phyloP scores from a whole-genome alignment of 2,113 vertebrate species.

The Sinosuthora webbiana region DNA sequence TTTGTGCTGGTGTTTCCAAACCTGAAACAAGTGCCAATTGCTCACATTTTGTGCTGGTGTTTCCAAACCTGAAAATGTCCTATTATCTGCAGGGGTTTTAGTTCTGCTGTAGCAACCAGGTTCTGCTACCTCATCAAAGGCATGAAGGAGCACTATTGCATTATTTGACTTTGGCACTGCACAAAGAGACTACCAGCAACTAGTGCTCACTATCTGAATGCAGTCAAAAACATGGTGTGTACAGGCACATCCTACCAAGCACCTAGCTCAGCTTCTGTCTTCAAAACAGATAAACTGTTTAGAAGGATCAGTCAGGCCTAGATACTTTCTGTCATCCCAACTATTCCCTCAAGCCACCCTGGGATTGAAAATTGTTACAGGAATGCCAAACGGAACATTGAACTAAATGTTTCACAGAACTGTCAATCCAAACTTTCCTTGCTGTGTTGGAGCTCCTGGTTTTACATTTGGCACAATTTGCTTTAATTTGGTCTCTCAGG shows the following conservation, averaged over 20 bases:
- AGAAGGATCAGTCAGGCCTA: not conserved
- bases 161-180: not conserved
- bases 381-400: accelerated
- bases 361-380: not conserved
- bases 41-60: not conserved
- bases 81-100: not conserved
- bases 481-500: not conserved
- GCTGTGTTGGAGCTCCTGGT: not conserved
- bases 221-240: not conserved
- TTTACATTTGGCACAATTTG: not conserved
- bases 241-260: not conserved
- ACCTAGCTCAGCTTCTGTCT: not conserved
- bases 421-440: not conserved
- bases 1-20: not conserved
- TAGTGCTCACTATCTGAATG: not conserved
- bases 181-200: not conserved
- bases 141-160: not conserved
- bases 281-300: not conserved
- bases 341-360: not conserved
- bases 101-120: not conserved
- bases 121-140: not conserved
- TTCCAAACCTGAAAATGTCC: not conserved
- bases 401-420: not conserved
- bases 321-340: not conserved
- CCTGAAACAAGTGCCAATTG: not conserved